Conservation (phyloP, 2,113 vertebrate genomes). For the Ancistrus triradiatus region DNA sequence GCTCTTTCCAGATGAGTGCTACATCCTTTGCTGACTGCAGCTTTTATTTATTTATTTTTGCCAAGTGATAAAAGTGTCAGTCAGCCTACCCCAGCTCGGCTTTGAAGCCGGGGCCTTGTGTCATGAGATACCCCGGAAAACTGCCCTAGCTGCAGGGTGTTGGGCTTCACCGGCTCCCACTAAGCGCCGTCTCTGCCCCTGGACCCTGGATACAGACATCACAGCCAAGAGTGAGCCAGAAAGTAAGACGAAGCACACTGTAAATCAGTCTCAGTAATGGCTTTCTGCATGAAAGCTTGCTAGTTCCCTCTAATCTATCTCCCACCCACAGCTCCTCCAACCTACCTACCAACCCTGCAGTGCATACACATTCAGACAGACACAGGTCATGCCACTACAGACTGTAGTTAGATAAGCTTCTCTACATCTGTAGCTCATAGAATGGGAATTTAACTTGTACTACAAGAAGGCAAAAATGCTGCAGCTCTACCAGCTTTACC, state of each 20-base stretch:
- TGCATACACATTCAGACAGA: too few relatives aligned
- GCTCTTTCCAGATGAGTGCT: conserved; percentile 31
- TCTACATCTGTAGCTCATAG: too few relatives aligned
- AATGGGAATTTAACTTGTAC: too few relatives aligned
- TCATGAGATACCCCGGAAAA: conserved; percentile 31
- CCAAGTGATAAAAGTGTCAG: conserved; percentile 46
- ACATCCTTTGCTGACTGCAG: conserved; percentile 33
- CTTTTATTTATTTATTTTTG: conserved; percentile 32
- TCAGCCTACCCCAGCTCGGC: not conserved
- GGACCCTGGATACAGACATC: conserved; percentile 45
- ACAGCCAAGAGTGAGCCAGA: conserved; percentile 22
- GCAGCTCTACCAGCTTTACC: too few relatives aligned
- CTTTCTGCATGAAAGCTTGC: conserved; percentile 6
- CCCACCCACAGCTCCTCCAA: conserved; percentile 1
- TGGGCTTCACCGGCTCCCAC: conserved; percentile 15
- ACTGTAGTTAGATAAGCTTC: too few relatives aligned
- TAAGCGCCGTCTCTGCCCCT: not conserved
- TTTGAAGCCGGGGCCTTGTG: conserved; percentile 38
- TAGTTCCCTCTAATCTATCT: conserved; percentile 4
- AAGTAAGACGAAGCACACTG: not conserved
- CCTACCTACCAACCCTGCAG: not conserved
- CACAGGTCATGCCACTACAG: too few relatives aligned
- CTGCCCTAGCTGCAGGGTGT: conserved; percentile 15
- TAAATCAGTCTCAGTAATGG: conserved; percentile 44
- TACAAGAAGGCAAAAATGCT: too few relatives aligned